Conservation (phyloP, 2,113 vertebrate genomes). For the Tapirus terrestris region DNA sequence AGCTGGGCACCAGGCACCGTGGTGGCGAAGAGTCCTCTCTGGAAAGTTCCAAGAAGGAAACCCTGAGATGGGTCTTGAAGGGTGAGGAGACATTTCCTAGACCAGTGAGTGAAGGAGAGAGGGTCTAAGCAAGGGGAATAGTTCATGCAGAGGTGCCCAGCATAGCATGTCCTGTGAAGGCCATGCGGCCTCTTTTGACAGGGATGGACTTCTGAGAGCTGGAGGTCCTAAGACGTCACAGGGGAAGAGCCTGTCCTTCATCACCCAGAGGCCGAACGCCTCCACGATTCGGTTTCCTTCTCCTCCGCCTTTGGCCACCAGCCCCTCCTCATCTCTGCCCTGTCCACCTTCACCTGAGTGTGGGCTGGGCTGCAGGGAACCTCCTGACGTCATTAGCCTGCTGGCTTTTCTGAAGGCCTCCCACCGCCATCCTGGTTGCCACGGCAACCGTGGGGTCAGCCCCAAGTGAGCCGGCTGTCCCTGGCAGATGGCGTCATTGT, state of each 20-base stretch:
- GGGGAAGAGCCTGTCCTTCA: not conserved
- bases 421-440: conserved; percentile 81
- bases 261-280: not conserved
- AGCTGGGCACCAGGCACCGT: not conserved
- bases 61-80: not conserved
- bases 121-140: not conserved
- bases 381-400: not conserved
- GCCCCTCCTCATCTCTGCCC: not conserved
- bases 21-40: not conserved
- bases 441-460: conserved; percentile 68
- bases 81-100: not conserved
- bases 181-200: not conserved
- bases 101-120: no score
- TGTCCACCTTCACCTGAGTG: fast-evolving
- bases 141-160: fast-evolving
- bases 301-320: not conserved
- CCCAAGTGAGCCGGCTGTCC: conserved; percentile 62
- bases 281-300: not conserved
- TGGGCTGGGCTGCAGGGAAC: not conserved
- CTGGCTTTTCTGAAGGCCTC: not conserved
- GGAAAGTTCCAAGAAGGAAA: not conserved
- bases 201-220: not conserved
- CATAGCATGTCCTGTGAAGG: fast-evolving
- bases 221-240: not conserved
- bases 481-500: conserved; percentile 81